A percentile compares a stretch with the other conserved stretches of the same genome.
Evolutionary conservation across 2,113 vertebrate species (phyloP).

Genomic region (Dascyllus trimaculatus): DNA sequence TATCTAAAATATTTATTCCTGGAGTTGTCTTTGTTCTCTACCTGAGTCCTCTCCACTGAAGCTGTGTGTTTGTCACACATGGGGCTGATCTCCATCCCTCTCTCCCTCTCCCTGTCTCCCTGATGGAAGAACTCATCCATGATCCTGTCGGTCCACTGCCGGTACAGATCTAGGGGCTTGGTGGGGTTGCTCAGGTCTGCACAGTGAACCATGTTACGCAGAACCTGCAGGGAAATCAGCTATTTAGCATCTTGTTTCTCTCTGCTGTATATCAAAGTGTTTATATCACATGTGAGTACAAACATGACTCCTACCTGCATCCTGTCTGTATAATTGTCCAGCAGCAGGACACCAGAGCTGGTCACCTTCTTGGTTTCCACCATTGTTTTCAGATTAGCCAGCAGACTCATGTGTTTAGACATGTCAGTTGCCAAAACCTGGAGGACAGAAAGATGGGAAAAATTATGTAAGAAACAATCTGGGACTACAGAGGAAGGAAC

Average conservation of each 20-base stretch:
- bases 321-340: constrained; percentile 97
- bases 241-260: background rate
- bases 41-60: constrained; percentile 98
- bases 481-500: background rate
- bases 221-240: constrained; percentile 85
- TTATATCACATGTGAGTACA: fast-evolving
- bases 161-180: constrained; percentile 96
- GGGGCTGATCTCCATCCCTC: constrained; percentile 98
- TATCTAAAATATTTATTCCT: background rate
- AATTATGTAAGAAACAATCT: background rate
- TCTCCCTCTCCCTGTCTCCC: constrained; percentile 95
- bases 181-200: constrained; percentile 98
- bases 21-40: constrained; percentile 63
- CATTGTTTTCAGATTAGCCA: constrained; percentile 98
- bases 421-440: constrained; percentile 98
- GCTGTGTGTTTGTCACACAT: constrained; percentile 99
- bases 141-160: constrained; percentile 98
- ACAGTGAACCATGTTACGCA: constrained; percentile 98
- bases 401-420: constrained; percentile 98
- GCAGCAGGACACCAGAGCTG: constrained; percentile 95
- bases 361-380: constrained; percentile 99
- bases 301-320: constrained; percentile 89
- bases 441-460: background rate
- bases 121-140: constrained; percentile 99
- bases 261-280: no score